These are phyloP conservation scores for Spongilla lacustris DNA, from an alignment of 37 sponge, comb jelly and placozoan genomes.

Conservation along the genomic window DNA sequence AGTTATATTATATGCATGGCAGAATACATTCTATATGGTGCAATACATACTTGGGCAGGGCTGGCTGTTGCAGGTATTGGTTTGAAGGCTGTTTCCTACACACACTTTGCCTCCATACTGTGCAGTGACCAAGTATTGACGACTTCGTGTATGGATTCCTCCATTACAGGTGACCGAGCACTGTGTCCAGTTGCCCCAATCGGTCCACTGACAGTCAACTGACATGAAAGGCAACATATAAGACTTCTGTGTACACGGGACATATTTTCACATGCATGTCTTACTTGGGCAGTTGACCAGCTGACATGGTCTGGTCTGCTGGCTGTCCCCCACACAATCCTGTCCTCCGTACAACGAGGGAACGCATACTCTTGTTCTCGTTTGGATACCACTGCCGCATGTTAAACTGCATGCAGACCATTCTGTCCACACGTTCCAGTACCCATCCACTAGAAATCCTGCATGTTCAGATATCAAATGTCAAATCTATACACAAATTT, in stretches of 20 bases:
- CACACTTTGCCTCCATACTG: slow-evolving; percentile 72
- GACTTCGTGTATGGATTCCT: slow-evolving; percentile 42
- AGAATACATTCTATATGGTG: not conserved
- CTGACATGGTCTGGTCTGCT: slow-evolving; percentile 39
- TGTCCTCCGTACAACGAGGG: slow-evolving; percentile 51
- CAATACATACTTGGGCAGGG: slow-evolving; percentile 21
- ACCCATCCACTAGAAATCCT: slow-evolving; percentile 35
- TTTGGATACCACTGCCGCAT: slow-evolving; percentile 52
- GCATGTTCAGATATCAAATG: not conserved
- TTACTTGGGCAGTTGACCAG: not conserved
- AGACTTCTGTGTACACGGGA: not conserved
- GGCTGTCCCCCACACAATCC: slow-evolving; percentile 23
- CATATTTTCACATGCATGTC: not conserved
- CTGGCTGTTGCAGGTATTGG: slow-evolving; percentile 61
- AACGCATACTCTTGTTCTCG: slow-evolving; percentile 31
- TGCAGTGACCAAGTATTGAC: slow-evolving; percentile 67
- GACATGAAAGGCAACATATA: slow-evolving; percentile 3
- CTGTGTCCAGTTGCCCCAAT: slow-evolving; percentile 70
- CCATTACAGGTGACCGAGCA: slow-evolving; percentile 69
- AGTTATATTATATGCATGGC: too few species aligned
- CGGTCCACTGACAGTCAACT: slow-evolving; percentile 78
- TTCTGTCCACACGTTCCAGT: slow-evolving; percentile 70
- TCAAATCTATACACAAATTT: not conserved
- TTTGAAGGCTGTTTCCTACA: slow-evolving; percentile 45
- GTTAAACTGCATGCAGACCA: slow-evolving; percentile 65